Evolutionary conservation across 2,797 vertebrate genomes (phyloP).

Genomic region (Pachyuromys duprasi): DNA sequence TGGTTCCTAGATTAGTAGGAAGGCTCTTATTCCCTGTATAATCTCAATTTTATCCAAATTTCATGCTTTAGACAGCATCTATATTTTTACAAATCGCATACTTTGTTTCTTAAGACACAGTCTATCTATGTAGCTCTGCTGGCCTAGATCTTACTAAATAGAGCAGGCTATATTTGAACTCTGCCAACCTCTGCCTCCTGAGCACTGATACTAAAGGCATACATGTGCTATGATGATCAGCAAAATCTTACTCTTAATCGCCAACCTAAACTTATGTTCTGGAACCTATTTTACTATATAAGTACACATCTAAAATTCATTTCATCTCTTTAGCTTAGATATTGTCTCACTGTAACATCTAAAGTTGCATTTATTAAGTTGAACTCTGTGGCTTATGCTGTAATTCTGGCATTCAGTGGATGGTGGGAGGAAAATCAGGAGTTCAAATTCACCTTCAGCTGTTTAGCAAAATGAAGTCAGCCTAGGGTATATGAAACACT

Average conservation of each 20-base stretch:
- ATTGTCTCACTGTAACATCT: background rate
- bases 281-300: background rate
- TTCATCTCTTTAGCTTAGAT: background rate
- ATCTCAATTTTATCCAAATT: background rate
- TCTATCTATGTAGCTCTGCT: background rate
- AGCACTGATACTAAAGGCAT: background rate
- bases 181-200: background rate
- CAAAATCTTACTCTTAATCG: background rate
- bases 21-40: background rate
- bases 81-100: background rate
- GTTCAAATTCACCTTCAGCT: background rate
- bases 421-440: background rate
- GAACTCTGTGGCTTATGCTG: background rate
- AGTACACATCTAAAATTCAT: background rate
- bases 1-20: background rate
- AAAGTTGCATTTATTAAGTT: background rate
- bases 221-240: background rate
- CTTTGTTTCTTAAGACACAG: background rate
- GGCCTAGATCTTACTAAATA: background rate
- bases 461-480: background rate
- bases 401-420: accelerated
- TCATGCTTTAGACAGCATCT: background rate
- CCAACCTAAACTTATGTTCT: background rate
- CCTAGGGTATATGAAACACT: background rate
- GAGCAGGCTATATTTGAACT: background rate